These are phyloP conservation scores for Tuberolachnus salignus DNA, from an alignment of 2,888 invertebrate species.

Conservation along the genomic window DNA sequence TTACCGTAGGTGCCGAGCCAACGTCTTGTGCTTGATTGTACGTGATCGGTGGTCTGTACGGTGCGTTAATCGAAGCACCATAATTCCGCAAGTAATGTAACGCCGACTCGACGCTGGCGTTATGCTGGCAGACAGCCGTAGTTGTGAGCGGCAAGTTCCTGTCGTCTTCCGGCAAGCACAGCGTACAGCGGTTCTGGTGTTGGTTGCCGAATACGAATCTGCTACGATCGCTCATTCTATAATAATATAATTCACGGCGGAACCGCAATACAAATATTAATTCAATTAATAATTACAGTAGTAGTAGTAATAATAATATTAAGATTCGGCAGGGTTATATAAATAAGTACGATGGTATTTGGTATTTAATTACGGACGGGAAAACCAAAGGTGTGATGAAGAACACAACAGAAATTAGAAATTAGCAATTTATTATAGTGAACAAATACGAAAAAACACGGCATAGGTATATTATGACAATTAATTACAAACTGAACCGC, in stretches of 20 bases:
- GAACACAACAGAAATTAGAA: no score
- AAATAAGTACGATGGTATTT: no score
- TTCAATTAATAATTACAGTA: no score
- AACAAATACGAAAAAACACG: no score
- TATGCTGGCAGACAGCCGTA: slow-evolving; percentile 17
- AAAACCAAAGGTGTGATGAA: no score
- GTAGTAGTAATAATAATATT: neutral
- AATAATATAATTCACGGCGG: no score
- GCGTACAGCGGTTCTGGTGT: slow-evolving; percentile 28
- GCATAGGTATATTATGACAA: no score
- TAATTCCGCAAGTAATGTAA: slow-evolving; percentile 45
- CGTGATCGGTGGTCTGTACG: neutral
- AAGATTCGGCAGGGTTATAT: neutral
- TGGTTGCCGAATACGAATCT: slow-evolving; percentile 47
- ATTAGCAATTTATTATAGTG: no score
- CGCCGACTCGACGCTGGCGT: slow-evolving; percentile 39
- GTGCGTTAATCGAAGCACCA: neutral
- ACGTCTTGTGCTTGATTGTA: slow-evolving; percentile 1
- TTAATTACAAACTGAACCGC: no score
- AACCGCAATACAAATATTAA: no score
- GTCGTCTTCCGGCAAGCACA: slow-evolving; percentile 37
- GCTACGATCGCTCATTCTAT: slow-evolving; percentile 32
- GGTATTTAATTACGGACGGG: no score
- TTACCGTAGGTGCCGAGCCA: neutral
- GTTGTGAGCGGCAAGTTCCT: neutral